Evolutionary conservation across 2,113 vertebrate species (phyloP).

Genomic region (Salvator merianae): DNA sequence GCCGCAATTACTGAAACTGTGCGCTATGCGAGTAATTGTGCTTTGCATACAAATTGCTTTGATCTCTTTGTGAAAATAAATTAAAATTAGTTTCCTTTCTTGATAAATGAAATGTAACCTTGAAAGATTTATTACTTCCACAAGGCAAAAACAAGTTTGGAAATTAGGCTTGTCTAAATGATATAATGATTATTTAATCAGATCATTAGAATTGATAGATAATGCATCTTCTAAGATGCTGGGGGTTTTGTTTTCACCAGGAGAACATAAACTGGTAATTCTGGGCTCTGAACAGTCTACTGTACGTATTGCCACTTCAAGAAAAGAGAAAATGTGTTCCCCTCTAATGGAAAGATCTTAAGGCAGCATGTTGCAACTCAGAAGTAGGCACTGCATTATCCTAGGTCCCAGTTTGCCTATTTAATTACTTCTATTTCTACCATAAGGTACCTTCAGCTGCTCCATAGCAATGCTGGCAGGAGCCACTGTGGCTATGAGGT

Average conservation of each 20-base stretch:
- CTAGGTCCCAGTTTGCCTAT: too few species aligned
- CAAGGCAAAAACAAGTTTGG: slow-evolving; percentile 24
- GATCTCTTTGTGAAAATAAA: slow-evolving; percentile 50
- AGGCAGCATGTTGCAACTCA: background rate
- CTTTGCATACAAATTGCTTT: slow-evolving; percentile 25
- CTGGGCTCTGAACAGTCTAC: background rate
- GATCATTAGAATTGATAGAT: slow-evolving; percentile 1
- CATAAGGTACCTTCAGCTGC: too few species aligned
- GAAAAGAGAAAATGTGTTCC: background rate
- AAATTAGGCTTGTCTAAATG: slow-evolving; percentile 19
- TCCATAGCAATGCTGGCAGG: too few species aligned
- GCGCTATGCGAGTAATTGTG: slow-evolving; percentile 37
- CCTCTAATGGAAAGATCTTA: background rate
- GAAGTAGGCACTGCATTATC: too few species aligned
- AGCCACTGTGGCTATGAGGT: too few species aligned
- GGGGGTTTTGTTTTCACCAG: background rate
- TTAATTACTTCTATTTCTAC: too few species aligned
- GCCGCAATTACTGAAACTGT: slow-evolving; percentile 26
- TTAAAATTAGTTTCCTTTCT: slow-evolving; percentile 43
- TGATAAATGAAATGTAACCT: slow-evolving; percentile 34
- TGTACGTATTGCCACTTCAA: background rate
- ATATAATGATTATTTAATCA: slow-evolving; percentile 23
- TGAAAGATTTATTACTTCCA: slow-evolving; percentile 30
- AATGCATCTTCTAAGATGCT: slow-evolving; percentile 22
- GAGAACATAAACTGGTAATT: background rate